These are phyloP conservation scores for Aplidium turbinatum DNA, from an alignment of 23 tunicate species.

Conservation along the genomic window DNA sequence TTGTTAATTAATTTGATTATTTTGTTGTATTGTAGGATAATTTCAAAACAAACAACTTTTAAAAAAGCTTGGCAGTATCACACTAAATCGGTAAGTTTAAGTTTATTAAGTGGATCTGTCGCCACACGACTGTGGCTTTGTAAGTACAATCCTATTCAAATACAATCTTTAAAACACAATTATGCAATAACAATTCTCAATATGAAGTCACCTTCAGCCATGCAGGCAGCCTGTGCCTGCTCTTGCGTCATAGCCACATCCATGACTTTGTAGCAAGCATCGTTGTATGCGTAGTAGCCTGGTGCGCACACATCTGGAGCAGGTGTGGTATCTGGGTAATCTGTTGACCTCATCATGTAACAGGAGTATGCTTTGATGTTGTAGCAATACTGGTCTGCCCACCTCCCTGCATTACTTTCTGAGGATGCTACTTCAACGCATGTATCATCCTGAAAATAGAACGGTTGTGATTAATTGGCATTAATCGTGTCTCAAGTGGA, in stretches of 20 bases:
- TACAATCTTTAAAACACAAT: too few species aligned
- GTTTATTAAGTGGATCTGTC: too few species aligned
- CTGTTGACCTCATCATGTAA: conserved; percentile 9
- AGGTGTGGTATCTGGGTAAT: conserved; percentile 29
- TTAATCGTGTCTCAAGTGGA: background rate
- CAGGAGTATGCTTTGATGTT: conserved; percentile 35
- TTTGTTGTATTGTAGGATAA: too few species aligned
- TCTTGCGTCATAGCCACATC: conserved; percentile 20
- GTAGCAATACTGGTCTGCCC: conserved; percentile 63
- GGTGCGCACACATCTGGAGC: conserved; percentile 25
- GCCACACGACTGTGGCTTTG: too few species aligned
- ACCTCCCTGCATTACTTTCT: conserved; percentile 35
- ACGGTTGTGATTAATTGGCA: background rate
- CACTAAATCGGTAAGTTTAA: too few species aligned
- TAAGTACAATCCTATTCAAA: too few species aligned
- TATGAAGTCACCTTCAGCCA: too few species aligned
- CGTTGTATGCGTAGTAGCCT: conserved; percentile 55
- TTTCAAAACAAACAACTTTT: too few species aligned
- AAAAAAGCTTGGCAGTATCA: too few species aligned
- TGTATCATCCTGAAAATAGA: conserved; percentile 4
- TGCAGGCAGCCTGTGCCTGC: conserved; percentile 38
- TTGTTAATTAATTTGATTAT: too few species aligned
- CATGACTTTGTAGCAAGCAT: conserved; percentile 57
- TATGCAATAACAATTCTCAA: too few species aligned
- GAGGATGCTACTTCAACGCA: conserved; percentile 22